Conservation (phyloP, 2,797 vertebrate species). For the Hydrophis major region DNA sequence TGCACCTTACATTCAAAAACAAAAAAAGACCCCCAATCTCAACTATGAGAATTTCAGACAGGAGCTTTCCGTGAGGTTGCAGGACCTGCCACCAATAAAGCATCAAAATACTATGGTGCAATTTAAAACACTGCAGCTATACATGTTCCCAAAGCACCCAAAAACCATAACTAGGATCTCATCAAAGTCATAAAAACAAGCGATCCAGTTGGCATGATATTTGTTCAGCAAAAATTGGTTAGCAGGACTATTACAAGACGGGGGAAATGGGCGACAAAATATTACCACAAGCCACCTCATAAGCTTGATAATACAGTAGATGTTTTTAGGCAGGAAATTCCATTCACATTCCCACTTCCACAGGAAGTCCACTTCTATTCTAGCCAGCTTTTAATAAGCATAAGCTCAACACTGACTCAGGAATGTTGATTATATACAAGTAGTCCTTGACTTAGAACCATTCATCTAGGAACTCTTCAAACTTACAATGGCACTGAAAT, state of each 20-base stretch:
- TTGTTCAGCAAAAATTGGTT: not conserved
- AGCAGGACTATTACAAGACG: not conserved
- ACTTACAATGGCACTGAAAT: not conserved
- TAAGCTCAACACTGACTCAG: not conserved
- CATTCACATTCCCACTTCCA: not conserved
- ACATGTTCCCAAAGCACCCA: not conserved
- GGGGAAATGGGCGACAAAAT: not conserved
- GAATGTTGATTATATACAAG: not conserved
- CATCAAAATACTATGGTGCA: not conserved
- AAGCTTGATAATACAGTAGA: not conserved
- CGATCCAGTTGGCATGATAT: not conserved
- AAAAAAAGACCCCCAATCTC: not conserved
- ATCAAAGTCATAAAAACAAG: not conserved
- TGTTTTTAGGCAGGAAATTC: not conserved
- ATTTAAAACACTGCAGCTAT: not conserved
- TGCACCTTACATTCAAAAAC: not conserved
- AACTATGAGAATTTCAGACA: not conserved
- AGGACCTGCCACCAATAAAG: not conserved
- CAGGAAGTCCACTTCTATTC: not conserved
- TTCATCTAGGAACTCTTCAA: not conserved
- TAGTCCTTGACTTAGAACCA: not conserved
- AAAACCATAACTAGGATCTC: not conserved
- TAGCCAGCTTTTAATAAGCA: not conserved
- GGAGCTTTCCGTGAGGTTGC: not conserved
- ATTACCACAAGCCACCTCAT: not conserved